phyloP scores from a whole-genome alignment of 2,113 vertebrate genomes.

The Lipotes vexillifer region DNA sequence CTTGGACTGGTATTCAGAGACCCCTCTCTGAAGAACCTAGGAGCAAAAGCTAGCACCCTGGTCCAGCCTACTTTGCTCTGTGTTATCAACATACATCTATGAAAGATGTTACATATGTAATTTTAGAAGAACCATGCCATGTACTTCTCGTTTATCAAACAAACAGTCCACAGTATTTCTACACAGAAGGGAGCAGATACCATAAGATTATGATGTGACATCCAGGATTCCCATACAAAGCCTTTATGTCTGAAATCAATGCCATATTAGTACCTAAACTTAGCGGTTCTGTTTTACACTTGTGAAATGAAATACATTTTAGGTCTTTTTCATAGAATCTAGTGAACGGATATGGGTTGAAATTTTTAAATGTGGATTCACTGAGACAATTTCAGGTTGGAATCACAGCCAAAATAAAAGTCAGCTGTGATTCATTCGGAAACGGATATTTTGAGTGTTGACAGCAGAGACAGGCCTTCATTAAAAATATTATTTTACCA shows the following conservation, averaged over 20 bases:
- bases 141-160: background rate
- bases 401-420: background rate
- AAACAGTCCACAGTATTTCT: background rate
- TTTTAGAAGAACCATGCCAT: background rate
- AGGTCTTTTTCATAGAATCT: background rate
- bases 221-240: background rate
- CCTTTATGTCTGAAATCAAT: background rate
- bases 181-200: background rate
- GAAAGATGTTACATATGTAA: background rate
- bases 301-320: background rate
- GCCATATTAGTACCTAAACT: background rate
- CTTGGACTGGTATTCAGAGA: background rate
- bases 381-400: background rate
- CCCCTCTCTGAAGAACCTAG: background rate
- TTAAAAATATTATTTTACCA: conserved; percentile 3
- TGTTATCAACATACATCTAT: background rate
- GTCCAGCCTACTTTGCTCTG: background rate
- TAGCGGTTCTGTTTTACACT: background rate
- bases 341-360: background rate
- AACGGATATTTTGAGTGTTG: background rate
- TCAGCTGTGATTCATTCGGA: background rate
- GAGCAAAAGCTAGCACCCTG: background rate
- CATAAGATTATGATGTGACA: background rate
- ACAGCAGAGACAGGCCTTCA: background rate
- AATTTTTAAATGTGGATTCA: background rate